Evolutionary conservation across 35 echinoderm and acorn worm species (phyloP).

Genomic region (Lytechinus pictus): DNA sequence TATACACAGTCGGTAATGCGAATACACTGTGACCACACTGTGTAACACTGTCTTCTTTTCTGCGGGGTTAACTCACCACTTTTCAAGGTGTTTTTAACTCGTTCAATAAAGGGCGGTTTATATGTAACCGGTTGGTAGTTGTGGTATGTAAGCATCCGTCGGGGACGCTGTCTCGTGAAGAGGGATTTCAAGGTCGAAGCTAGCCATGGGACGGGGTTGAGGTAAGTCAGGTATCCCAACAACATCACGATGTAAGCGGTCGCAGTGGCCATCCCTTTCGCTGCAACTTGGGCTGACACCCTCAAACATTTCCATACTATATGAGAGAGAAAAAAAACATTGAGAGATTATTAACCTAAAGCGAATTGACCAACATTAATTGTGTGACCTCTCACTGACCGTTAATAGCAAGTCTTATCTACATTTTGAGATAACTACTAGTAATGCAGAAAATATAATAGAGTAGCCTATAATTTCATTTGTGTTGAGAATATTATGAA

Average conservation of each 20-base stretch:
- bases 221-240: slow-evolving; percentile 18
- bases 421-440: too few relatives aligned
- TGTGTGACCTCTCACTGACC: too few relatives aligned
- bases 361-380: too few relatives aligned
- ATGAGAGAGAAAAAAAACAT: not conserved
- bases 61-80: not conserved
- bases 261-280: not conserved
- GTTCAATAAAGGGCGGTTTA: not conserved
- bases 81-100: not conserved
- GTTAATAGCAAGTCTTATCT: too few relatives aligned
- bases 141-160: slow-evolving; percentile 24
- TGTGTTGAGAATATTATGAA: too few relatives aligned
- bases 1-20: too few relatives aligned
- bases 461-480: too few relatives aligned
- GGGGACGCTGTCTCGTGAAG: not conserved
- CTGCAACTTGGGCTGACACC: not conserved
- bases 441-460: too few relatives aligned
- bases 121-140: slow-evolving; percentile 29
- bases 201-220: slow-evolving; percentile 20
- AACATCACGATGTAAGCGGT: not conserved
- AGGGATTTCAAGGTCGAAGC: not conserved
- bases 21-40: too few relatives aligned
- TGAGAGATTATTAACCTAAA: too few relatives aligned
- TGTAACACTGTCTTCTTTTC: too few relatives aligned
- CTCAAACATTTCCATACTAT: slow-evolving; percentile 33